phyloP scores from a whole-genome alignment of 2,113 vertebrate species.

The Nematolebias whitei region DNA sequence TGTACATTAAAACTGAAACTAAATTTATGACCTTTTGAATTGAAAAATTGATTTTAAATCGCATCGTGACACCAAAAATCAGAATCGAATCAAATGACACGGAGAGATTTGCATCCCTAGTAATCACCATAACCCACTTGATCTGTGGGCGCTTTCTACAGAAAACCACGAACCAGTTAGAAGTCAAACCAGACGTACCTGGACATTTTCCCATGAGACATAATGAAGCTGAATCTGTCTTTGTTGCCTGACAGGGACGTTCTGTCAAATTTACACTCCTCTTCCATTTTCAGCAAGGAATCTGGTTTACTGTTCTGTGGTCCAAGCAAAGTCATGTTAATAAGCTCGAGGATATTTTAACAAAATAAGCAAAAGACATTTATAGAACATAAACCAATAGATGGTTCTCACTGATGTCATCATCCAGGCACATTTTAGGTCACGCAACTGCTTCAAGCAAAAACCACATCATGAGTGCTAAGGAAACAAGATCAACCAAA shows the following conservation, averaged over 20 bases:
- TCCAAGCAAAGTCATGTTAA: conserved; percentile 19
- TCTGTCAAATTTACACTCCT: conserved; percentile 92
- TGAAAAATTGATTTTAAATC: too few relatives aligned
- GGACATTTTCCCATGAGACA: conserved; percentile 91
- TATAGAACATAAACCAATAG: conserved; percentile 6
- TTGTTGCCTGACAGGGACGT: conserved; percentile 87
- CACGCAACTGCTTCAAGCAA: too few relatives aligned
- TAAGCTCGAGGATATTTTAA: not conserved
- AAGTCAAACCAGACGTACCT: conserved; percentile 79
- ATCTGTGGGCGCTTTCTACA: conserved; percentile 25
- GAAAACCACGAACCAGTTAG: conserved; percentile 4
- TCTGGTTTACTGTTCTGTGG: conserved; percentile 98
- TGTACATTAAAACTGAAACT: too few relatives aligned
- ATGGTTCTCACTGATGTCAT: too few relatives aligned
- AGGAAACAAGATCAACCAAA: too few relatives aligned
- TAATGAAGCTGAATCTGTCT: conserved; percentile 93
- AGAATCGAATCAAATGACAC: too few relatives aligned
- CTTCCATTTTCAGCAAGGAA: conserved; percentile 97
- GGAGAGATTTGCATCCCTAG: too few relatives aligned
- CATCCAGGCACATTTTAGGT: too few relatives aligned
- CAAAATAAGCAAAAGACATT: not conserved
- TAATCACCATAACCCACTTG: conserved; percentile 35
- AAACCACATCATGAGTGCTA: too few relatives aligned
- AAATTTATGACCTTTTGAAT: too few relatives aligned
- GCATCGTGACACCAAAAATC: too few relatives aligned